Percentiles rank a stretch among this genome's conserved stretches.
phyloP scores from a whole-genome alignment of 2,888 invertebrate genomes.

The Drosophila anomalipes region DNA sequence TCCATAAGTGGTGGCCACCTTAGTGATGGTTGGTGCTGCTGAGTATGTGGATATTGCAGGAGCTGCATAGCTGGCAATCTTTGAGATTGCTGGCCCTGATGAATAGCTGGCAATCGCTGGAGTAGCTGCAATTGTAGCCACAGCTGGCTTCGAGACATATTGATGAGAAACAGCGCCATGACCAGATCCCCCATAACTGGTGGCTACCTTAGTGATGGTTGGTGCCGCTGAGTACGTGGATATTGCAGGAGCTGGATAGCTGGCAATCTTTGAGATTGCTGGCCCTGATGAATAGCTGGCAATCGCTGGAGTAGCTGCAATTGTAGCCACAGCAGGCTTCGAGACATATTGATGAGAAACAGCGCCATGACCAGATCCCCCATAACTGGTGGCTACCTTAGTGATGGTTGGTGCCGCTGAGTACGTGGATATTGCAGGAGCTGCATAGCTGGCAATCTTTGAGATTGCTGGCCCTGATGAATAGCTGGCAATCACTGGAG shows the following conservation, averaged over 20 bases:
- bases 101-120: slow-evolving; percentile 37
- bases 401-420: no score
- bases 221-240: not conserved
- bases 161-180: slow-evolving; percentile 33
- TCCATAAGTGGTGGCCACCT: rapidly evolving
- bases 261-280: not conserved
- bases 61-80: not conserved
- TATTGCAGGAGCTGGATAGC: not conserved
- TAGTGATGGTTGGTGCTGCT: not conserved
- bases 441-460: no score
- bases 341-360: slow-evolving; percentile 32
- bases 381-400: no score
- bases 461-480: slow-evolving; percentile 34
- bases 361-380: slow-evolving; percentile 5
- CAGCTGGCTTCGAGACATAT: slow-evolving; percentile 63
- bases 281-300: slow-evolving; percentile 33
- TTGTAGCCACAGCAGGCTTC: slow-evolving; percentile 70
- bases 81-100: slow-evolving; percentile 38
- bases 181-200: not conserved
- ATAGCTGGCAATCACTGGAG: no score
- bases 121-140: slow-evolving; percentile 40
- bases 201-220: not conserved
- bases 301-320: slow-evolving; percentile 7
- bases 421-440: no score
- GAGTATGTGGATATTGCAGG: not conserved